These are phyloP conservation scores for Thymallus thymallus DNA, from an alignment of 2,113 vertebrate genomes.

Conservation along the genomic window DNA sequence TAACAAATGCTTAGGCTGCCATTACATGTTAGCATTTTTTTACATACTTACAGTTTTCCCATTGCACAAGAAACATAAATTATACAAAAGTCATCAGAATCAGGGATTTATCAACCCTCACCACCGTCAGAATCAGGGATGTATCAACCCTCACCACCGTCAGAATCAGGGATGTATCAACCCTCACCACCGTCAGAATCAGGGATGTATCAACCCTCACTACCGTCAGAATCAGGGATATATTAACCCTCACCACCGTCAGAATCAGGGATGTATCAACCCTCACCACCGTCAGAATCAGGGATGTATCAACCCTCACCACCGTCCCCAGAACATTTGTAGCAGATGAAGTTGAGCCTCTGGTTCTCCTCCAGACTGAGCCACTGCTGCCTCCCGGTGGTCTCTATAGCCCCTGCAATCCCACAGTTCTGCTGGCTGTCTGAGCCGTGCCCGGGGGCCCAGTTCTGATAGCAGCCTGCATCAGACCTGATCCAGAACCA, in stretches of 20 bases:
- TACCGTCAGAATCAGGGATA: too few species aligned
- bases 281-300: too few species aligned
- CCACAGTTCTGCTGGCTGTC: conserved; percentile 40
- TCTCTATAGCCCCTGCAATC: conserved; percentile 52
- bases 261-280: too few species aligned
- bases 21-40: too few species aligned
- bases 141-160: too few species aligned
- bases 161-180: too few species aligned
- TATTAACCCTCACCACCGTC: too few species aligned
- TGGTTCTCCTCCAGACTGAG: conserved; percentile 52
- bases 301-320: neutral
- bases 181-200: too few species aligned
- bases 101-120: too few species aligned
- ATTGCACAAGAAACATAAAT: neutral
- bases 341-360: conserved; percentile 64
- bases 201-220: too few species aligned
- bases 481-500: conserved; percentile 65
- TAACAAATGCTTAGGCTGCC: too few species aligned
- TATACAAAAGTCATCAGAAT: neutral
- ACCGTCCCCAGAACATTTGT: conserved; percentile 29
- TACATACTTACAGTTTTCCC: neutral
- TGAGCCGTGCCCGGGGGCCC: conserved; percentile 53
- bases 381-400: conserved; percentile 71
- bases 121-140: too few species aligned
- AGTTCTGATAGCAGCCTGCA: conserved; percentile 62